phyloP scores from a whole-genome alignment of 2,797 vertebrate genomes.

The Chelidonichthys spinosus region DNA sequence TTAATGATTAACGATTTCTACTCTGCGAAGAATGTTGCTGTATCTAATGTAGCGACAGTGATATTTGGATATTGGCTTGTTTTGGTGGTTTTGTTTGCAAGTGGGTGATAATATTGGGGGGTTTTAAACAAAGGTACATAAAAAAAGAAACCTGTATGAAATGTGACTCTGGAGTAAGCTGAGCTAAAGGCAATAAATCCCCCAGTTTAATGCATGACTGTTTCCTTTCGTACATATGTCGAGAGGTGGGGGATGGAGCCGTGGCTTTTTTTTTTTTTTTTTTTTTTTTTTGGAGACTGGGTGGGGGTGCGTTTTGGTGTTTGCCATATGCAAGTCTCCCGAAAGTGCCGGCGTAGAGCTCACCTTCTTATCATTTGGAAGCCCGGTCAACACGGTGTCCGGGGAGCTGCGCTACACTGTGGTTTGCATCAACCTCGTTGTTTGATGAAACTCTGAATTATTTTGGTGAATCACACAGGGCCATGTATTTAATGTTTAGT shows the following conservation, averaged over 20 bases:
- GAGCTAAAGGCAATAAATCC: slow-evolving; percentile 93
- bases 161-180: slow-evolving; percentile 84
- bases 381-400: not conserved
- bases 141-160: slow-evolving; percentile 72
- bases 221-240: slow-evolving; percentile 92
- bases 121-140: slow-evolving; percentile 72
- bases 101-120: not conserved
- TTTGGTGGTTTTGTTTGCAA: not conserved
- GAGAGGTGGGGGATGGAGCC: slow-evolving; percentile 84
- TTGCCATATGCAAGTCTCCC: slow-evolving; percentile 77
- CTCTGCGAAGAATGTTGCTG: not conserved
- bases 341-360: slow-evolving; percentile 67
- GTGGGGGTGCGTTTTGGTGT: slow-evolving; percentile 85
- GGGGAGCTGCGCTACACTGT: rapidly evolving
- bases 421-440: not conserved
- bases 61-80: rapidly evolving
- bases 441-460: not conserved
- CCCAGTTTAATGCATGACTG: slow-evolving; percentile 92
- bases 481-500: slow-evolving; percentile 4
- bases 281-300: slow-evolving; percentile 61
- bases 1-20: not conserved
- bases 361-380: slow-evolving; percentile 46
- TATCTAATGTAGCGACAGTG: not conserved
- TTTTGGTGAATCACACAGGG: not conserved
- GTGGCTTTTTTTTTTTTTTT: slow-evolving; percentile 50